phyloP scores from a whole-genome alignment of 2,888 invertebrate genomes.

The Chirona hameri region DNA sequence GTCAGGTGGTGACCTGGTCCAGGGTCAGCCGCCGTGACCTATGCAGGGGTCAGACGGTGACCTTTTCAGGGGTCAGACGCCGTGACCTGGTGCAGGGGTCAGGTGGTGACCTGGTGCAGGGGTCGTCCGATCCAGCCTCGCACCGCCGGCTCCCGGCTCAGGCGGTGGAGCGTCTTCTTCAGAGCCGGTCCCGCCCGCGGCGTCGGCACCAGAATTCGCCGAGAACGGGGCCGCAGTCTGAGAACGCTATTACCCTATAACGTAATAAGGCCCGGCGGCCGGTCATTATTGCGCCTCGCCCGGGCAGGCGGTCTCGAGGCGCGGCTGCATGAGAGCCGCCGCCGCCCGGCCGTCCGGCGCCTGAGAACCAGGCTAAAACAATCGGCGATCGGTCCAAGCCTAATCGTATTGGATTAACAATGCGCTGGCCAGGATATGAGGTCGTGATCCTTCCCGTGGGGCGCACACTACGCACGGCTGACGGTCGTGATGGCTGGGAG shows the following conservation, averaged over 20 bases:
- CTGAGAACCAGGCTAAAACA: constrained; percentile 10
- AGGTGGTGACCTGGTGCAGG: background rate
- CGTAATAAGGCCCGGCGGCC: constrained; percentile 1
- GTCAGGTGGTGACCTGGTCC: too few species aligned
- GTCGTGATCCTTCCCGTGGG: background rate
- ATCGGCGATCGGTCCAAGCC: background rate
- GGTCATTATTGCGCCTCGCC: background rate
- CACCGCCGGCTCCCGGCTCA: too few species aligned
- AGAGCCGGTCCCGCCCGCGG: background rate
- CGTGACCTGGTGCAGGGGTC: background rate
- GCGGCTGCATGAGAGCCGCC: background rate
- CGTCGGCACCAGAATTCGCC: background rate
- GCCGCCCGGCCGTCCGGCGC: background rate
- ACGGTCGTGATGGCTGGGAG: background rate
- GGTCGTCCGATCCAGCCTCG: background rate
- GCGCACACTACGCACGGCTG: background rate
- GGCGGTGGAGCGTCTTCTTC: too few species aligned
- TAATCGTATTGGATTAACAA: background rate
- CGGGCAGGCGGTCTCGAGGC: background rate
- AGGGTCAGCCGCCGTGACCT: too few species aligned
- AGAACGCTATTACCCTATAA: background rate
- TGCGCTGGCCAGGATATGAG: background rate
- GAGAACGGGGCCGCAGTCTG: background rate
- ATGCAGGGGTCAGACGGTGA: background rate
- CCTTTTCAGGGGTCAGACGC: background rate